Percentiles rank a stretch among this genome's conserved stretches.
Conservation (phyloP, 2,113 vertebrate genomes). For the Plecotus auritus region DNA sequence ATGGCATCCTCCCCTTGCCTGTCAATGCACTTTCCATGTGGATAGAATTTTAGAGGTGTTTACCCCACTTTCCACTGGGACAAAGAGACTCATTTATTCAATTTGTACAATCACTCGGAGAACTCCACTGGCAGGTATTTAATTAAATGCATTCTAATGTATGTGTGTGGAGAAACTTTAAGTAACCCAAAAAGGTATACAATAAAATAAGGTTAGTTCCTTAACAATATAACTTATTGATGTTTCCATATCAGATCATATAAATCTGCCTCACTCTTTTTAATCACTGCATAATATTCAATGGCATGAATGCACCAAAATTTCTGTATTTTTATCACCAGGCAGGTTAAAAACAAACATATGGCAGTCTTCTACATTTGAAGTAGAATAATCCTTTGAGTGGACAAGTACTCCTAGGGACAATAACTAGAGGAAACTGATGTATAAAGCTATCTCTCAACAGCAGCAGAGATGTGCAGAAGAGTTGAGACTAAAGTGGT, state of each 20-base stretch:
- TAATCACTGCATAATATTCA: neutral
- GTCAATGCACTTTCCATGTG: neutral
- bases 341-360: neutral
- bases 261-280: neutral
- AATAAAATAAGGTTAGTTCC: neutral
- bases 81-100: neutral
- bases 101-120: neutral
- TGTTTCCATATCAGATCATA: neutral
- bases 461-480: neutral
- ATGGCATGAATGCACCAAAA: neutral
- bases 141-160: neutral
- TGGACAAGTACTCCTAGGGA: neutral
- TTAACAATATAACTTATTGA: neutral
- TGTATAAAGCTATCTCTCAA: neutral
- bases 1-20: neutral
- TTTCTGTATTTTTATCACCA: neutral
- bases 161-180: neutral
- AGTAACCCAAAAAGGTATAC: neutral
- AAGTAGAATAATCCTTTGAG: neutral
- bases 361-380: neutral
- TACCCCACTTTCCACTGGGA: neutral
- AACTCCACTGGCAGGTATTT: neutral
- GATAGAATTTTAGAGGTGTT: neutral
- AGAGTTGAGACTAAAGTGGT: neutral
- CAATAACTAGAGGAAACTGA: neutral